Base-by-base conservation (phyloP, 2,797 vertebrate genomes). In the Delichon dasypus region DNA sequence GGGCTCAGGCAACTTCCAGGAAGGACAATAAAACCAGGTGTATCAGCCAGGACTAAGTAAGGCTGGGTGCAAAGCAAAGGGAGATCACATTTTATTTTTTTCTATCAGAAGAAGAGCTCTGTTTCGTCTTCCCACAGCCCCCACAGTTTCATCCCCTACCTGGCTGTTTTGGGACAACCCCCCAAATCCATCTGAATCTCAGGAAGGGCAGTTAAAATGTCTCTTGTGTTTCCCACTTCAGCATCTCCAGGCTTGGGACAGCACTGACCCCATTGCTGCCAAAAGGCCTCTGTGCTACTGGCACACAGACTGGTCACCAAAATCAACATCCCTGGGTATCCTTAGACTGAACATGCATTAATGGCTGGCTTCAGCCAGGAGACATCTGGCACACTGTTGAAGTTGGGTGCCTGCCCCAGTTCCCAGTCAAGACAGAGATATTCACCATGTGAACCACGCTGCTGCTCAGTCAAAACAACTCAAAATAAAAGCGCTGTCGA, bases 391-490 rank as follows among this genome's bases (percentile, higher is more conserved):
- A 48, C 61, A 36, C 3, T 9, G 75, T 54, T 72, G 21, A 71
- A 79, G 29, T 26, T 83, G 91, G 34, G 73, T 53, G 51, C 42
- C 48, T 86, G 71, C 45, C 82, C 57, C 40, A 5, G 38, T 82
- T 87, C 74, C 83, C 60, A 82, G 1, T 77, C 85, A 93, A 86
- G 80, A 88, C 53, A 70, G 44, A 88, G 92, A 66, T 85, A 91
- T 91, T 88, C 74, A 73, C 88, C 80, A 77, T 76, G 61, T 67
- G 74, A 96, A 89, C 91, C 34, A 13, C 2, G 3, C 62, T 73
- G 81, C 57, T 85, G 40, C 65, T 70, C 85, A 79, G 81, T 62
- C 57, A 88, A 94, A 96, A 93, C 80, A 90, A 53, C 64, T 90
- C 89, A 94, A 91, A 94, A 61, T 82, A 87, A 87, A 91, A 96